A percentile compares a stretch with the other conserved stretches of the same genome.
Evolutionary conservation across 92 coral and sea anemone species (phyloP).

Genomic region (Heteractis magnifica): DNA sequence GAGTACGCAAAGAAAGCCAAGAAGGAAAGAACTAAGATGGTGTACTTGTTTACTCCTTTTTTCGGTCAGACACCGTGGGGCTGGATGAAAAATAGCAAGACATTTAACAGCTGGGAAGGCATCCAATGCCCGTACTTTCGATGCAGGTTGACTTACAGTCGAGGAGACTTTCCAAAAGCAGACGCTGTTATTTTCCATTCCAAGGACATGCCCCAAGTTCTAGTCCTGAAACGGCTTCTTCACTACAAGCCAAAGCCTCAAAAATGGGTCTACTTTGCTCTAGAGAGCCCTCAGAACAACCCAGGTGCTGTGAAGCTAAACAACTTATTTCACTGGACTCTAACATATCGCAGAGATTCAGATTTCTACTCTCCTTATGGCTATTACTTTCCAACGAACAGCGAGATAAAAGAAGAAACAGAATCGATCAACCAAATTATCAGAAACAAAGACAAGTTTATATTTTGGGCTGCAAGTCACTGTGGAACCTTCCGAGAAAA

Average conservation of each 20-base stretch:
- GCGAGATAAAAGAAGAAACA: not conserved
- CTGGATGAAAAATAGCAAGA: constrained; percentile 25
- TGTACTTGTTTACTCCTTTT: constrained; percentile 18
- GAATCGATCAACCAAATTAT: constrained; percentile 15
- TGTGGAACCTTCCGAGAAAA: constrained; percentile 47
- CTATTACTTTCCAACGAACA: constrained; percentile 29
- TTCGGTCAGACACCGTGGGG: constrained; percentile 43
- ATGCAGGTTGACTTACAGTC: constrained; percentile 37
- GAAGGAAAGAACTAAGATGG: constrained; percentile 30
- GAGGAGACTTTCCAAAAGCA: constrained; percentile 23
- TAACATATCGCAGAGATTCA: constrained; percentile 42
- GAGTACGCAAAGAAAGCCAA: constrained; percentile 27
- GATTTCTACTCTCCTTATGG: constrained; percentile 54
- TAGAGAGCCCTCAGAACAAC: constrained; percentile 40
- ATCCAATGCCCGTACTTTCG: constrained; percentile 41
- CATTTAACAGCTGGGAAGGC: constrained; percentile 45
- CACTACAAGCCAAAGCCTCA: constrained; percentile 33
- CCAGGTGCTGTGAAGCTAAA: constrained; percentile 23
- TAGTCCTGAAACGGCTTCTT: constrained; percentile 23
- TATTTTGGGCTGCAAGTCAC: constrained; percentile 48
- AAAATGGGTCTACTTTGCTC: constrained; percentile 54
- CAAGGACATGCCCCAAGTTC: constrained; percentile 25
- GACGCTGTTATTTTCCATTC: constrained; percentile 53
- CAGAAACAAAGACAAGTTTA: constrained; percentile 28
- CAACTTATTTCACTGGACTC: constrained; percentile 50